Conservation (phyloP, 2,888 invertebrate species). For the Drosophila nr. medialis region DNA sequence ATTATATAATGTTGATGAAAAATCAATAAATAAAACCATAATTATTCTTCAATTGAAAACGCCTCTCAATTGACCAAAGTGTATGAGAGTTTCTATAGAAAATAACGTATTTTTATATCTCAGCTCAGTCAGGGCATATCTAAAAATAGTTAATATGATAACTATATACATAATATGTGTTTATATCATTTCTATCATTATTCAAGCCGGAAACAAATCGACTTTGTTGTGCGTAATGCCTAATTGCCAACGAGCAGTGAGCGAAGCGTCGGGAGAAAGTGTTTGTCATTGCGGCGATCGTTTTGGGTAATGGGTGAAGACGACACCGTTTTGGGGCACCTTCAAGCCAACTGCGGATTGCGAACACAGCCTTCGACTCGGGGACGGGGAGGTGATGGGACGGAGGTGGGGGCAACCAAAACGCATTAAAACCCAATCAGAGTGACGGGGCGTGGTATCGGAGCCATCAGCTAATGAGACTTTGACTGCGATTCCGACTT, state of each 20-base stretch:
- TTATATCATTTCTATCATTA: conserved; percentile 9
- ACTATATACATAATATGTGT: background rate
- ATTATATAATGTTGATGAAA: background rate
- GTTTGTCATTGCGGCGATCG: conserved; percentile 61
- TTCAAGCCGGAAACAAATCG: conserved; percentile 20
- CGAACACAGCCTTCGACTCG: conserved; percentile 40
- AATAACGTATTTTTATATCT: background rate
- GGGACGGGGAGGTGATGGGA: background rate
- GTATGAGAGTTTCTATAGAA: background rate
- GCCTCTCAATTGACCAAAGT: background rate
- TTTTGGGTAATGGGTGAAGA: conserved; percentile 69
- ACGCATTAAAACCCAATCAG: conserved; percentile 78
- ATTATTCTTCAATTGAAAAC: background rate
- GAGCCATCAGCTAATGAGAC: conserved; percentile 75
- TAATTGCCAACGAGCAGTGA: conserved; percentile 51
- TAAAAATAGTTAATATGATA: background rate
- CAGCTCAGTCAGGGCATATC: background rate
- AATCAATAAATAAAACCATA: background rate
- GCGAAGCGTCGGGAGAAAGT: conserved; percentile 65
- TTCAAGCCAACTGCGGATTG: conserved; percentile 11
- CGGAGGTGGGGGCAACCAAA: conserved; percentile 19
- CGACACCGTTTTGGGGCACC: conserved; percentile 42
- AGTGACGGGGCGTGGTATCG: conserved; percentile 50
- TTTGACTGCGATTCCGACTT: conserved; percentile 62
- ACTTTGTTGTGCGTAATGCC: conserved; percentile 42